phyloP scores from a whole-genome alignment of 2,113 vertebrate species.

The Nestor notabilis region DNA sequence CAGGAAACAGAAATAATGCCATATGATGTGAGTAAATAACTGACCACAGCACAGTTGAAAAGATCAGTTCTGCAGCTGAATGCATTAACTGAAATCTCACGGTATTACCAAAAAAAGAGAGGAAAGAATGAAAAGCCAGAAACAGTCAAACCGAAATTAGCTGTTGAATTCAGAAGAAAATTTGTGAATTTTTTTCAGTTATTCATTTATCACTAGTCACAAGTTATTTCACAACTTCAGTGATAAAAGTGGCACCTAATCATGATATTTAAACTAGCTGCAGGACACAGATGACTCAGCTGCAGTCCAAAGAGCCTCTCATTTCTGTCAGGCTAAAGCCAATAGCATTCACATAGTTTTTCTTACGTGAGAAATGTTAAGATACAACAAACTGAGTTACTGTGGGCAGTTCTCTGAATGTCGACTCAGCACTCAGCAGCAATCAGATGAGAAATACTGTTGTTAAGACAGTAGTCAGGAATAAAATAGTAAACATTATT shows the following conservation, averaged over 20 bases:
- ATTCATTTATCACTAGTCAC: background rate
- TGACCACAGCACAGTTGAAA: background rate
- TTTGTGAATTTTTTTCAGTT: background rate
- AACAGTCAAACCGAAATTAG: constrained; percentile 16
- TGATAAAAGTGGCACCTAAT: background rate
- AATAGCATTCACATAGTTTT: background rate
- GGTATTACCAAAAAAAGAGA: background rate
- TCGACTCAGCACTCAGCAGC: background rate
- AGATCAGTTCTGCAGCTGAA: background rate
- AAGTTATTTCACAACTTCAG: background rate
- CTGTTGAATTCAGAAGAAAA: constrained; percentile 27
- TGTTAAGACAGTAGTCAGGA: background rate
- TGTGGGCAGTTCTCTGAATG: background rate
- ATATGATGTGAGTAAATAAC: background rate
- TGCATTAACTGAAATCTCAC: background rate
- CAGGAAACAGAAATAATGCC: background rate
- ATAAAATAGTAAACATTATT: background rate
- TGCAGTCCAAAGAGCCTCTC: background rate
- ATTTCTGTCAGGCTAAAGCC: background rate
- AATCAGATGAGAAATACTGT: background rate
- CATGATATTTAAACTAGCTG: background rate
- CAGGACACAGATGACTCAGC: constrained; percentile 20
- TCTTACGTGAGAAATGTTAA: background rate
- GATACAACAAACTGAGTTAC: background rate
- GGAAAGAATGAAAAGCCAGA: background rate